Conservation (phyloP, 2,113 vertebrate genomes). For the Brachyhypopomus gauderio region DNA sequence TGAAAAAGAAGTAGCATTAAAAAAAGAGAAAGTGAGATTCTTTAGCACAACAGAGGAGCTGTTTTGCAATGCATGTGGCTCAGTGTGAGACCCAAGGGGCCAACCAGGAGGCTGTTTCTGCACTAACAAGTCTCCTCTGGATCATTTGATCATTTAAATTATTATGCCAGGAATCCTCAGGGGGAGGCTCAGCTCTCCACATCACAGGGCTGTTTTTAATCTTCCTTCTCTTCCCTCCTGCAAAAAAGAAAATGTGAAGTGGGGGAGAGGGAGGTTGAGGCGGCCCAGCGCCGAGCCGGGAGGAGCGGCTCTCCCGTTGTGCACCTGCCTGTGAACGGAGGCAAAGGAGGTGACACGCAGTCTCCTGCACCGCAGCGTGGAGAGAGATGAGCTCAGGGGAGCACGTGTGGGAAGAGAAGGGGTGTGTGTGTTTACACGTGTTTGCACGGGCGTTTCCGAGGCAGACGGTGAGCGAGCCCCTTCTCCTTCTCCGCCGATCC, state of each 20-base stretch:
- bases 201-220: slow-evolving; percentile 85
- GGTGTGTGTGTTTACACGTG: slow-evolving; percentile 39
- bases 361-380: slow-evolving; percentile 73
- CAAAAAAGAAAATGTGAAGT: slow-evolving; percentile 53
- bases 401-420: slow-evolving; percentile 65
- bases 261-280: slow-evolving; percentile 5
- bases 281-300: slow-evolving; percentile 73
- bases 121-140: slow-evolving; percentile 86
- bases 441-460: not conserved
- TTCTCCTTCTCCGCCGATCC: too few species aligned
- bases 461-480: not conserved
- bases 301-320: slow-evolving; percentile 76
- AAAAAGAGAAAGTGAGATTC: slow-evolving; percentile 68
- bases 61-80: slow-evolving; percentile 83
- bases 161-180: slow-evolving; percentile 84
- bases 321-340: slow-evolving; percentile 73
- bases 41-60: slow-evolving; percentile 83
- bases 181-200: slow-evolving; percentile 79
- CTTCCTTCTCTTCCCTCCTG: slow-evolving; percentile 76
- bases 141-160: slow-evolving; percentile 89
- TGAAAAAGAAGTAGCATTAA: slow-evolving; percentile 58
- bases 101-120: slow-evolving; percentile 84
- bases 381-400: slow-evolving; percentile 74
- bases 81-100: slow-evolving; percentile 77
- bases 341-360: slow-evolving; percentile 77